These are phyloP conservation scores for Drymodes brunneopygia DNA, from an alignment of 2,113 vertebrate genomes.

Conservation along the genomic window DNA sequence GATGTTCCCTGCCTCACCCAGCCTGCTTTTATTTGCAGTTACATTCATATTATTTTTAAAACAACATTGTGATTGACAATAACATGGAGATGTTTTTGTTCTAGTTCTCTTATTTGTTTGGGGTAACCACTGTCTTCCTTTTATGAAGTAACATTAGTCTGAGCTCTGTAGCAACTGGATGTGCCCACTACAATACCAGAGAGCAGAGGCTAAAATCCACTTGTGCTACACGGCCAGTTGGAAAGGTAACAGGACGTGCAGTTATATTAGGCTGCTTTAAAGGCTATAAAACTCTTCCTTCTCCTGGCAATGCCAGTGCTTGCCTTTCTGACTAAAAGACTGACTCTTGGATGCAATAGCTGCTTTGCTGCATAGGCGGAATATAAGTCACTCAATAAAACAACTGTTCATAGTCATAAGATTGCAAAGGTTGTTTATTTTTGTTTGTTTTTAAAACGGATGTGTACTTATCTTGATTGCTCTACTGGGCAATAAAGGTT, in stretches of 20 bases:
- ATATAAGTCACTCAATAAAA: conserved; percentile 63
- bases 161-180: neutral
- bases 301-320: conserved; percentile 52
- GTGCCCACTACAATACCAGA: neutral
- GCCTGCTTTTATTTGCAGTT: neutral
- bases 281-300: conserved; percentile 34
- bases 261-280: conserved; percentile 32
- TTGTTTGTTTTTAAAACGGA: neutral
- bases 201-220: neutral
- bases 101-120: neutral
- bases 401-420: conserved; percentile 28
- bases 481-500: neutral
- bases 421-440: conserved; percentile 26
- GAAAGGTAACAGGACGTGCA: conserved; percentile 20
- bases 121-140: neutral
- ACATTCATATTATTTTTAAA: neutral
- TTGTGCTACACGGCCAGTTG: neutral
- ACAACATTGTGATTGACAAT: neutral
- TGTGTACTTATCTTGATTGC: conserved; percentile 4
- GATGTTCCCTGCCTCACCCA: neutral
- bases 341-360: conserved; percentile 12
- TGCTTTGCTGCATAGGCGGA: neutral
- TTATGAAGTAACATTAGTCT: neutral
- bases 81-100: neutral
- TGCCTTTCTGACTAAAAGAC: conserved; percentile 45